phyloP scores from a whole-genome alignment of 2,888 invertebrate genomes.

The Himalopsyche tibetana region DNA sequence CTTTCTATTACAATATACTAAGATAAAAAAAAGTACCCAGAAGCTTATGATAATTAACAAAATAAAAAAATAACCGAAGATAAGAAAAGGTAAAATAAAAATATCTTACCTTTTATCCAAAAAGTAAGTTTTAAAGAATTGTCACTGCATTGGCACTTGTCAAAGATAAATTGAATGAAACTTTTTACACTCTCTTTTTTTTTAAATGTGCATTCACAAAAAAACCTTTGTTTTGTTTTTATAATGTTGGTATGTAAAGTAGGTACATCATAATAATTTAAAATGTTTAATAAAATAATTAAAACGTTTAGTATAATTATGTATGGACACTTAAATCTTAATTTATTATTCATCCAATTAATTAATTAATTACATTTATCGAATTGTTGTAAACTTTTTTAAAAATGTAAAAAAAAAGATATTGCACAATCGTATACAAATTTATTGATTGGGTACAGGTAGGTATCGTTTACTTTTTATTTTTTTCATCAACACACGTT shows the following conservation, averaged over 20 bases:
- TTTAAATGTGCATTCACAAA: slow-evolving; percentile 41
- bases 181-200: slow-evolving; percentile 9
- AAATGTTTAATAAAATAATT: neutral
- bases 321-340: slow-evolving; percentile 25
- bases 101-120: slow-evolving; percentile 3
- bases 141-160: slow-evolving; percentile 39
- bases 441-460: slow-evolving; percentile 40
- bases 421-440: slow-evolving; percentile 64
- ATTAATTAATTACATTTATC: slow-evolving; percentile 28
- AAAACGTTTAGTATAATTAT: neutral
- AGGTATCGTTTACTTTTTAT: slow-evolving; percentile 24
- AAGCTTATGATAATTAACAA: too few relatives aligned
- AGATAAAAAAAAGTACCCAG: too few relatives aligned
- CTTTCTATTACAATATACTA: too few relatives aligned
- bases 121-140: neutral
- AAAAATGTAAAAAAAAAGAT: slow-evolving; percentile 44
- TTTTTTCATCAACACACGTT: slow-evolving; percentile 21
- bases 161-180: neutral
- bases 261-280: neutral
- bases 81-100: neutral
- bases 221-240: slow-evolving; percentile 31
- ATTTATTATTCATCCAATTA: neutral
- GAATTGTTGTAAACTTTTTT: slow-evolving; percentile 42
- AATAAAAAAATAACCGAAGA: too few relatives aligned
- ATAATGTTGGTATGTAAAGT: neutral